phyloP scores from a whole-genome alignment of 1,140 invertebrate species.

The Heliconius hermathena region DNA sequence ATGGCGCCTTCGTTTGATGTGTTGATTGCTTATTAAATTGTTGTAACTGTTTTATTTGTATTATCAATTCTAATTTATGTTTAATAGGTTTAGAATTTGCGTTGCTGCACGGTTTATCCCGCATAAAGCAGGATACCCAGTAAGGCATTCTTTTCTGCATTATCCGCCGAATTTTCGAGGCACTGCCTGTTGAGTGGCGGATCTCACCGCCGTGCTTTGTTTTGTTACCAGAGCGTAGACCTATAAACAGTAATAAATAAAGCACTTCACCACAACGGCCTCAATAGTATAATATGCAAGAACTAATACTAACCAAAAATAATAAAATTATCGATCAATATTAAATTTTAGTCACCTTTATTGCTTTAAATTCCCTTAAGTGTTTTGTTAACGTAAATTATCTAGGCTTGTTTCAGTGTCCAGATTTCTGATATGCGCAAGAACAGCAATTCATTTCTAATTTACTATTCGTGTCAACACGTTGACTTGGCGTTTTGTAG shows the following conservation, averaged over 20 bases:
- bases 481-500: conserved; percentile 35
- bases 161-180: too few species aligned
- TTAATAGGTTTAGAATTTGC: not conserved
- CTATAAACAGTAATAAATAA: too few species aligned
- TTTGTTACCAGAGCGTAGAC: too few species aligned
- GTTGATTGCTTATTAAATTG: not conserved
- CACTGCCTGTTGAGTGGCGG: too few species aligned
- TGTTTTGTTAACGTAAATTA: conserved; percentile 30
- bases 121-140: too few species aligned
- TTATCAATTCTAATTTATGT: not conserved
- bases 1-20: conserved; percentile 4
- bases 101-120: too few species aligned
- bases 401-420: conserved; percentile 27
- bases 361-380: conserved; percentile 13
- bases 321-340: not conserved
- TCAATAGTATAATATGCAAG: not conserved
- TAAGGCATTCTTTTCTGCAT: too few species aligned
- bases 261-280: too few species aligned
- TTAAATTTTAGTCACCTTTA: not conserved
- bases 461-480: conserved; percentile 35
- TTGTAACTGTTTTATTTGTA: not conserved
- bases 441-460: conserved; percentile 38
- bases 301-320: not conserved
- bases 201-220: too few species aligned
- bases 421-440: conserved; percentile 40